These are phyloP conservation scores for Drosophila kohkoa DNA, from an alignment of 1,140 invertebrate genomes.

Conservation along the genomic window DNA sequence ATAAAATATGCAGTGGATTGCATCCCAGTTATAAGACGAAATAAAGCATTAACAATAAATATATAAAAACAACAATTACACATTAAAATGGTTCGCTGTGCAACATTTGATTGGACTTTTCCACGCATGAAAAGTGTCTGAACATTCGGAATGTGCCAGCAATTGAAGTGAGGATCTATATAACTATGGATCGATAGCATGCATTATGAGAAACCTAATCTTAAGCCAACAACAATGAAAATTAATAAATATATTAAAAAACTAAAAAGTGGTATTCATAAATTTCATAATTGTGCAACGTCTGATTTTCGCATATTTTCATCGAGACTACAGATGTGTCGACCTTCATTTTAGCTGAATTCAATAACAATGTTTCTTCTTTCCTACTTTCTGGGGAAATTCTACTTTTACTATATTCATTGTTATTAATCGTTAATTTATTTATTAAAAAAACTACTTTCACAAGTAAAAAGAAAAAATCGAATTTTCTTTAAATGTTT, in stretches of 20 bases:
- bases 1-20: constrained; percentile 56
- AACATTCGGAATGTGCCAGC: constrained; percentile 44
- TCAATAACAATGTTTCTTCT: no score
- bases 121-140: constrained; percentile 30
- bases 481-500: no score
- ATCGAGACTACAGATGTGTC: no score
- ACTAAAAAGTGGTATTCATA: background rate
- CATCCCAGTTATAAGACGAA: constrained; percentile 45
- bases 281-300: background rate
- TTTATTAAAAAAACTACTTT: no score
- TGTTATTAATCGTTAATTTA: no score
- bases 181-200: constrained; percentile 39
- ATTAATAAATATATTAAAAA: constrained; percentile 73
- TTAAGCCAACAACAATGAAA: constrained; percentile 66
- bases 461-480: no score
- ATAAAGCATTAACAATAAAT: constrained; percentile 11
- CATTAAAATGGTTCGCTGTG: background rate
- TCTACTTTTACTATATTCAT: no score
- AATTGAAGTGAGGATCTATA: constrained; percentile 36
- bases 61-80: constrained; percentile 2
- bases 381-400: no score
- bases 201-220: constrained; percentile 52
- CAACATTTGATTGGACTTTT: constrained; percentile 22
- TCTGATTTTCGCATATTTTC: no score
- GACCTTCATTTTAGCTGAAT: no score